Base-by-base conservation (phyloP, 2,888 invertebrate genomes). In the Epistrophe grossulariae region DNA sequence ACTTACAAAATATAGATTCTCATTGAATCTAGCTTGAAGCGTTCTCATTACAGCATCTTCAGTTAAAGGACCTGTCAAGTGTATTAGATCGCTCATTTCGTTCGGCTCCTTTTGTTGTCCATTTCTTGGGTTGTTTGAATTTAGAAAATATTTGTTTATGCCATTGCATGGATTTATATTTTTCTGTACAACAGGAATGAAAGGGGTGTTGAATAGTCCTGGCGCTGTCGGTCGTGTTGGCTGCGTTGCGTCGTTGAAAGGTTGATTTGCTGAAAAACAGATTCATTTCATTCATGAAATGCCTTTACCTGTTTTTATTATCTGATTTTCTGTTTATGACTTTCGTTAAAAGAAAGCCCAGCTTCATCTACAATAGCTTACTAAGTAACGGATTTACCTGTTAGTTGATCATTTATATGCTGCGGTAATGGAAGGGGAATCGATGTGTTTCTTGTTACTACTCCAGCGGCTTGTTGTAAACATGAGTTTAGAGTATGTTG, bases 41-140 rank as follows among this genome's bases (percentile, higher is more conserved):
- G 98, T 97, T 92, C 97, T 96, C 93, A 98, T 96, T 66, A 98
- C 96, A 80, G 98, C 98, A 93, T 98, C 98, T 93, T 99, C 98
- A 45, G 98, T 98, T 90, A 98, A 95, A 72, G 98, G 98, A 45
- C 98, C 98, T 62, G 97, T 96, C 91, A 98, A 94, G 94, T 98
- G 98, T 92, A 98, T 98, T 90, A 98, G 95, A 94, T 98, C 98
- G 91, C 97, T 96, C 91, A 97, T 95, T 93, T 96, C 92, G 78
- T 90, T 89, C 35, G 91, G 90, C 60, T 90, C 89, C 57, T 91
- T 92, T 50, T 89, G 83, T 8, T 83, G 83, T 60, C 79, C 87
- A 79, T 87, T 76, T 68, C 76, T 48, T 31, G 50, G 28, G 17
- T 52, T 40, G 43, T 31, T 50, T 40, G 79, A 74, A 72, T 83